These are phyloP conservation scores for Limonius californicus DNA, from an alignment of 1,140 invertebrate species.

Conservation along the genomic window DNA sequence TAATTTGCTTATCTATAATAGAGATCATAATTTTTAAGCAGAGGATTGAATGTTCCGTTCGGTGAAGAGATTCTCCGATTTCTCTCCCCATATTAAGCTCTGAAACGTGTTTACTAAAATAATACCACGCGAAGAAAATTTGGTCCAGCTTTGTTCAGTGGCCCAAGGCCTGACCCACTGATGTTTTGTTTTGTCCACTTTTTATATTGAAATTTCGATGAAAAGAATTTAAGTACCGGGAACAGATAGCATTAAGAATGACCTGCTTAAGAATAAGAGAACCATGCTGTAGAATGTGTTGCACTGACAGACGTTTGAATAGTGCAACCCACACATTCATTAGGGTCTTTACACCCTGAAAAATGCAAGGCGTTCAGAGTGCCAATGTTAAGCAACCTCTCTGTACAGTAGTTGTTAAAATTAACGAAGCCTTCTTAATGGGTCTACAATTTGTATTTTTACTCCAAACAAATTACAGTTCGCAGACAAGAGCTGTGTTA, in stretches of 20 bases:
- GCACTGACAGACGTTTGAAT: slow-evolving; percentile 15
- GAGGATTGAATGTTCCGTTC: too few species aligned
- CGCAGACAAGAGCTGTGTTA: too few species aligned
- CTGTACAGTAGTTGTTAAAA: too few species aligned
- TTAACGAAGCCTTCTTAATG: too few species aligned
- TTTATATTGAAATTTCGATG: not conserved
- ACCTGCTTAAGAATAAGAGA: not conserved
- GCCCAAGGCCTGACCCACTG: slow-evolving; percentile 1
- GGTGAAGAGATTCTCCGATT: too few species aligned
- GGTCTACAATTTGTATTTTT: too few species aligned
- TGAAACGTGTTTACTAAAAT: too few species aligned
- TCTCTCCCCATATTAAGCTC: too few species aligned
- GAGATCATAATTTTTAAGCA: too few species aligned
- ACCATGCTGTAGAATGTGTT: slow-evolving; percentile 8
- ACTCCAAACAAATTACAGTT: too few species aligned
- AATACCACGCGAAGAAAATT: too few species aligned
- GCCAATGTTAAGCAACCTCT: not conserved
- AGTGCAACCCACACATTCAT: not conserved
- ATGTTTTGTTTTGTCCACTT: slow-evolving; percentile 1
- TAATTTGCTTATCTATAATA: too few species aligned
- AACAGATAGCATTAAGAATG: slow-evolving; percentile 9
- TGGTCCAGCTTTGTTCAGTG: not conserved
- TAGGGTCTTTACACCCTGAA: slow-evolving; percentile 12
- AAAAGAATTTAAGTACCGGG: slow-evolving; percentile 6
- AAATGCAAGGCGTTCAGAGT: not conserved